Base-by-base conservation (phyloP, 2,888 invertebrate genomes). In the Mythimna ferrago region DNA sequence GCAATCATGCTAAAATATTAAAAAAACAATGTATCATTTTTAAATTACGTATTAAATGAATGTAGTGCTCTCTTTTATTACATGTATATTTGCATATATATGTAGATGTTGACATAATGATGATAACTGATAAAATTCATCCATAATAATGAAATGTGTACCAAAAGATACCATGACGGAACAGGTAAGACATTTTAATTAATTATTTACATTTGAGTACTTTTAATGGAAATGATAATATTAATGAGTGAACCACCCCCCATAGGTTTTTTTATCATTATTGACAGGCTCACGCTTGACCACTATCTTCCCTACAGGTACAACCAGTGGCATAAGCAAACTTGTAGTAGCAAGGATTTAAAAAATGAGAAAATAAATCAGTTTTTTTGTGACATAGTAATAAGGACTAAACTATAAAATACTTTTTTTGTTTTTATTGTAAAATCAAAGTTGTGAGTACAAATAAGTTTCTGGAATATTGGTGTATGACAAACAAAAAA, bases 191-290 rank as follows among this genome's bases (percentile, higher is more conserved):
- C 3, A 44, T 48, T 48, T 53, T n/a, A 32, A 62, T 56, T 32
- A 11, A 56, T 58, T 78, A 73, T 78, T 44, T 78, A 60, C 51
- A 51, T 58, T 48, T 32, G 11, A 67, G 35, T 62, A 5, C 53
- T 72, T 73, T 79, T 26, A 57, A 63, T 58, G 14, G n/a, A 58
- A 26, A 57, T 62, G 78, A 21, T 71, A 56, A 61, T 38, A 71
- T 70, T 26, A 2, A 71, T 48, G 35, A 57, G 35, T 38, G 35
- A 35, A 44, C 16, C 48, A 19, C 48, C 16, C 48, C 6, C 48
- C 16, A 48, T 16, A 16, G 14, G 16, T 14, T 48, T 48, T 48
- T 21, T 58, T 73, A 11, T n/a, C 71, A 26, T 32, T 26, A 70
- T 54, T 48, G 53, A 51, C 6, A 72, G 44, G 44, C 4, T 44